Evolutionary conservation across 2,113 vertebrate genomes (phyloP), one percentile per base, ranked within the genome.

Genomic region (Oophaga pumilio): DNA sequence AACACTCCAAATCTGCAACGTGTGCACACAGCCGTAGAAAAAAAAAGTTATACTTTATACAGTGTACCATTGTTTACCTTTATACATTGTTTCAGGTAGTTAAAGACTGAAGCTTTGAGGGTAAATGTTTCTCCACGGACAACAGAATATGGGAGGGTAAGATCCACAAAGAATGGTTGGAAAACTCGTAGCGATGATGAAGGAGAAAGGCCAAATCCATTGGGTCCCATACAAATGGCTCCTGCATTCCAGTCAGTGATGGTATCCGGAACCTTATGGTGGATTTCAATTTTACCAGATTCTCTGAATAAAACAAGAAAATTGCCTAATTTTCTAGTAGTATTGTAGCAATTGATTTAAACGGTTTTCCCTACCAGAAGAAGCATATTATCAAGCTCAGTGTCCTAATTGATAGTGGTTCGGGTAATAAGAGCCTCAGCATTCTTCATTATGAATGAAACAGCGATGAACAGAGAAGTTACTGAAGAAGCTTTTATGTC

Each of bases 91-190:
- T 92, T 92, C 22, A 94, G 85, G 76, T 96, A 97, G 93, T 94
- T 98, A 89, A 97, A 94, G 71, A 95, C 91, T 0, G 96, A 97
- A 73, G 96, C 96, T 89, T 95, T 97, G 84, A 98, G 94, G 1
- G 93, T 93, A 93, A 98, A 98, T 59, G 89, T 86, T 87, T 98
- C 97, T 89, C 97, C 97, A 0, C 93, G 91, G 85, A 97, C 91
- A 91, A 97, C 94, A 87, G 97, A 97, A 89, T 97, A 97, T 10
- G 97, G 97, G 90, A 99, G 89, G 1, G 90, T 94, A 86, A 96
- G 94, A 96, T 96, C 95, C 86, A 98, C 94, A 22, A 95, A 93
- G 91, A 97, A 97, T 0, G 97, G 97, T 92, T 97, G 95, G 93
- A 96, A 97, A 86, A 94, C 95, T 0, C 90, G 94, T 28, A 97